phyloP scores from a whole-genome alignment of 2,113 vertebrate genomes.

The Pavo muticus region DNA sequence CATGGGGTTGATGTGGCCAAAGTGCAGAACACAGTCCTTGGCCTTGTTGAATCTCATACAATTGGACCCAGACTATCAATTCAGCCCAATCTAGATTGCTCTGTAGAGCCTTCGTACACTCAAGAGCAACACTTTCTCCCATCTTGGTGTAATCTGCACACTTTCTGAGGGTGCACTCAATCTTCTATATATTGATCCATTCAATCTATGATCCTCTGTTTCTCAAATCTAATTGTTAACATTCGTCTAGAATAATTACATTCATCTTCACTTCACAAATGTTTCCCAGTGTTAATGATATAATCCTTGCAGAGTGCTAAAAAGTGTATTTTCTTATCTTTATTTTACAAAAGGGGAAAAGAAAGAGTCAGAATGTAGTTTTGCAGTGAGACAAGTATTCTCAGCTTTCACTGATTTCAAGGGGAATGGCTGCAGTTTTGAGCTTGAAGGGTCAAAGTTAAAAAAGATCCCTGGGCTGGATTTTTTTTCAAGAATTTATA shows the following conservation, averaged over 20 bases:
- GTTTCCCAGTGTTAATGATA: not conserved
- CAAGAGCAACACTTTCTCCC: no score
- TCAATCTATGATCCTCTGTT: not conserved
- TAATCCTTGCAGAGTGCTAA: not conserved
- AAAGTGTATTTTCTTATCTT: not conserved
- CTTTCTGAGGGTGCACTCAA: no score
- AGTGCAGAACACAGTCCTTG: no score
- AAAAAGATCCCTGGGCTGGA: not conserved
- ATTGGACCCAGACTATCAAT: no score
- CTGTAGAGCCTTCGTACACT: no score
- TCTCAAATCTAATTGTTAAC: not conserved
- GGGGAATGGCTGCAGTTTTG: not conserved
- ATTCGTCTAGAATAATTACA: accelerated
- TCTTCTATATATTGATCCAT: not conserved
- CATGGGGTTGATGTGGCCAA: no score
- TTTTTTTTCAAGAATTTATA: not conserved
- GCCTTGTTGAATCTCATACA: no score
- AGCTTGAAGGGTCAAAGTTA: not conserved
- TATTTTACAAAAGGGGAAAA: not conserved
- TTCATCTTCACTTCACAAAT: not conserved
- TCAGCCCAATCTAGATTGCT: no score
- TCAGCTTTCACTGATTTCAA: not conserved
- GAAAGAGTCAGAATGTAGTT: not conserved
- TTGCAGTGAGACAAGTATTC: not conserved
- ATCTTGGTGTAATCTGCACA: no score